Base-by-base conservation (phyloP, 2,888 invertebrate genomes). In the Salticus scenicus region DNA sequence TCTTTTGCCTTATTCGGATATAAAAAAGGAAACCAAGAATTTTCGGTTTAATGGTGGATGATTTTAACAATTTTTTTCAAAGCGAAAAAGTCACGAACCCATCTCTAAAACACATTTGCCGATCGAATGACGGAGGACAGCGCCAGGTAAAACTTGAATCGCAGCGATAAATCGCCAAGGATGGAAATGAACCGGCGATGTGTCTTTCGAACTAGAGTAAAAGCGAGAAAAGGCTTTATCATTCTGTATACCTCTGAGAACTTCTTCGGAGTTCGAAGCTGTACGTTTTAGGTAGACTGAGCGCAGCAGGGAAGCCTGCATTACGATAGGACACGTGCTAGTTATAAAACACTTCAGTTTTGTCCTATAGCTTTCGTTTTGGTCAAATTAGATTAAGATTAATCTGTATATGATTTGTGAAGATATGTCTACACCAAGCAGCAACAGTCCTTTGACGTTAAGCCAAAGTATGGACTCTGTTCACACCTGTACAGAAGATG, bases 401-500 rank as follows among this genome's bases (percentile, higher is more conserved):
- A 30, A 33, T 66, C 74, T 81, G 57, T 57, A 57, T 57, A 84
- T 84, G 78, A 84, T 78, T 85, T 85, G 84, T 78, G 84, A 74
- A 78, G 75, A 75, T n/a, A 80, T 85, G 85, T 79, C 85, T 28
- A 85, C 79, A 30, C 85, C 85, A 24, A 85, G 85, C 57, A 79
- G 80, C 70, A 78, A 84, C 69, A 85, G 85, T 41, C 87, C 87
- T 24, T 76, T 87, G 69, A 87, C 87, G 42, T 76, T 87, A 41
- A 87, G 87, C 78, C 81, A 82, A 69, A 82, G 87, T 74, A 87
- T 87, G 87, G 87, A 87, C 28, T 87, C 87, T 42, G 87, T 87
- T 42, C 76, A 81, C 81, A 87, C 82, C 64, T 81, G 81, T 66
- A 71, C 87, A 33, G 82, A 81, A 74, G 87, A 87, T 47, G 87